A percentile compares a stretch with the other conserved stretches of the same genome.
phyloP scores from a whole-genome alignment of 2,888 invertebrate genomes.

The Ganaspis brasiliensis region DNA sequence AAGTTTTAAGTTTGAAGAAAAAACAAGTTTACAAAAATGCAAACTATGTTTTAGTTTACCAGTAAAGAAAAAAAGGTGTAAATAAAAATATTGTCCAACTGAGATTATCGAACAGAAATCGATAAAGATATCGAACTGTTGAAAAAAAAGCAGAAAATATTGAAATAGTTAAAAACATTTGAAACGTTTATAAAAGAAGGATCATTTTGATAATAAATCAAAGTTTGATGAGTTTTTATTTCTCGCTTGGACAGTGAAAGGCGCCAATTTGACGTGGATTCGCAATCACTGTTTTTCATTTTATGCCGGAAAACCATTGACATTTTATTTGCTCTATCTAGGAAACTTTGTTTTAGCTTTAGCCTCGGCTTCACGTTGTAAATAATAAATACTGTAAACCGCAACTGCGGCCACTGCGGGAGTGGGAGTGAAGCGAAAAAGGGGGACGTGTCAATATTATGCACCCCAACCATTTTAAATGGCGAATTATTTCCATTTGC shows the following conservation, averaged over 20 bases:
- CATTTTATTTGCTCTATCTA: constrained; percentile 21
- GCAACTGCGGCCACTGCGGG: not conserved
- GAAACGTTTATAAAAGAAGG: not conserved
- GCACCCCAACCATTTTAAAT: constrained; percentile 11
- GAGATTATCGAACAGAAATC: too few species aligned
- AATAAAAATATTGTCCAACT: too few species aligned
- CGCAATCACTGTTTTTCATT: constrained; percentile 4
- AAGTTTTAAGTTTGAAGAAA: too few species aligned
- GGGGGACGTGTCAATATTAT: constrained; percentile 10
- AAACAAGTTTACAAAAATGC: too few species aligned
- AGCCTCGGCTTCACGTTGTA: constrained; percentile 15
- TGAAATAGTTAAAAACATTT: too few species aligned
- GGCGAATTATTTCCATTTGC: constrained; percentile 7
- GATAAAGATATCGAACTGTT: too few species aligned
- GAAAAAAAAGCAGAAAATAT: too few species aligned
- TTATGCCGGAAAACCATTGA: not conserved
- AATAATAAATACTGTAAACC: constrained; percentile 32
- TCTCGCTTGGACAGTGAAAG: not conserved
- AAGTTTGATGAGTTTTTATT: not conserved
- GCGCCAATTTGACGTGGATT: not conserved
- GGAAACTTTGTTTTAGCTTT: constrained; percentile 25
- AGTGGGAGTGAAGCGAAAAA: not conserved
- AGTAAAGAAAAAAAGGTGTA: too few species aligned
- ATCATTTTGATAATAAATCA: not conserved
- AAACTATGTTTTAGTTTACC: too few species aligned